Evolutionary conservation across 2,113 vertebrate species (phyloP), one percentile per base, ranked within the genome.

Genomic region (Nicator chloris): DNA sequence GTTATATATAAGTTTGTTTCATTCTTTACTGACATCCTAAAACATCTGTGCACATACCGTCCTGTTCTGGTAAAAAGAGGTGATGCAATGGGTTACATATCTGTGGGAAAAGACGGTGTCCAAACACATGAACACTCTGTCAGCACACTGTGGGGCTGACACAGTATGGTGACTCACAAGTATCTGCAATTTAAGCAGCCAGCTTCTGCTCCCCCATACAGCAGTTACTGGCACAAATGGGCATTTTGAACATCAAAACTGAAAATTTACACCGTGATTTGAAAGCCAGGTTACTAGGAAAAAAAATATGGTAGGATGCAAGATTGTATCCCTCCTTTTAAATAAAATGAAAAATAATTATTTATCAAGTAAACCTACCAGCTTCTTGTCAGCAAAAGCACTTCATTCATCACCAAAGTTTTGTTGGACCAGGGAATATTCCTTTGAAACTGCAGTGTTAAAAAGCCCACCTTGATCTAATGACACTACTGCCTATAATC

Each of bases 1-100:
- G 3, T 63, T 60, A n/a, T 14, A 24, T n/a, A 21, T 10, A 37
- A 54, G 16, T 19, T 84, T 83, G 13, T 63, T 47, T 81, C 31
- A 9, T 61, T 93, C 11, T 84, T 92, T 35, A 45, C 6, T 18
- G 39, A 22, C 35, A 30, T 3, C 5, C 18, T 13, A 63, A 14
- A 17, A 4, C 7, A 24, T 65, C 5, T n/a, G 27, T 33, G 57
- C 35, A 51, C 9, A 11, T 10, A 28, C 11, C 31, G 13, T 35
- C 8, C 5, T 77, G 35, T 56, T 78, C 42, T 6, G 3, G 21
- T 51, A 53, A 53, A 14, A 51, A 47, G 8, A 26, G 26, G 17
- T 1, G 1, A 47, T 27, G 6, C 22, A 57, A 88, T 39, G 20
- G 15, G 15, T 14, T 26, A 19, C 8, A 5, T 1, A 1, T 23